A percentile compares a stretch with the other conserved stretches of the same genome.
Evolutionary conservation across 2,888 invertebrate species (phyloP).

Genomic region (Acrobasis suavella): DNA sequence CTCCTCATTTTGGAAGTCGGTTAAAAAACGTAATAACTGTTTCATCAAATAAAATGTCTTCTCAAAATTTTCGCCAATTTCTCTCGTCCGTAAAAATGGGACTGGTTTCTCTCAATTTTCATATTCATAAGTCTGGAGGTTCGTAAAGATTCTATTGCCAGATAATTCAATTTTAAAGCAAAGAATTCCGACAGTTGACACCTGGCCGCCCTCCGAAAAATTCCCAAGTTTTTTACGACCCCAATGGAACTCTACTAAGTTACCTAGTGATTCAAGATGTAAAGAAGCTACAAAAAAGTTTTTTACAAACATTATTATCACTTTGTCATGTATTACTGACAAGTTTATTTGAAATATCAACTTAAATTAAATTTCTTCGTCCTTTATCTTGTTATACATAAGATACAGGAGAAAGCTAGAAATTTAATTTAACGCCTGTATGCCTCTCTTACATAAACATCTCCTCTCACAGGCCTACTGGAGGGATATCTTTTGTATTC

Average conservation of each 20-base stretch:
- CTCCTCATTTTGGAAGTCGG: too few relatives aligned
- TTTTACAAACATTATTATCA: too few relatives aligned
- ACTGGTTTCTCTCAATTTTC: constrained; percentile 13
- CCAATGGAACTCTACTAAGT: neutral
- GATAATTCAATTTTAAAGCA: constrained; percentile 15
- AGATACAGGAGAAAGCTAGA: too few relatives aligned
- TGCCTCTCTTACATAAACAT: too few relatives aligned
- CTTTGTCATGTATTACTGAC: too few relatives aligned
- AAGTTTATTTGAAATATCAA: too few relatives aligned
- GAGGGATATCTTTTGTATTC: too few relatives aligned
- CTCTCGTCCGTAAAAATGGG: constrained; percentile 2
- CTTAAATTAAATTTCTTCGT: too few relatives aligned
- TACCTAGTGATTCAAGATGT: neutral
- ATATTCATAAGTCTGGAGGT: constrained; percentile 15
- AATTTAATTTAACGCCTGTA: too few relatives aligned
- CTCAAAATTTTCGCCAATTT: constrained; percentile 1
- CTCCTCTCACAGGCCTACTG: too few relatives aligned
- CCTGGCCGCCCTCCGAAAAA: neutral
- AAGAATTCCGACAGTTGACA: neutral
- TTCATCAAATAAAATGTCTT: constrained; percentile 2
- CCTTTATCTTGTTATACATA: too few relatives aligned
- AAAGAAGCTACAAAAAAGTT: too few relatives aligned
- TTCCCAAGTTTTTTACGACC: neutral
- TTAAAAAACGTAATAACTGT: constrained; percentile 2
- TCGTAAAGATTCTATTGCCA: constrained; percentile 18